Evolutionary conservation across 2,888 invertebrate genomes (phyloP).

Genomic region (Cyclophora punctaria): DNA sequence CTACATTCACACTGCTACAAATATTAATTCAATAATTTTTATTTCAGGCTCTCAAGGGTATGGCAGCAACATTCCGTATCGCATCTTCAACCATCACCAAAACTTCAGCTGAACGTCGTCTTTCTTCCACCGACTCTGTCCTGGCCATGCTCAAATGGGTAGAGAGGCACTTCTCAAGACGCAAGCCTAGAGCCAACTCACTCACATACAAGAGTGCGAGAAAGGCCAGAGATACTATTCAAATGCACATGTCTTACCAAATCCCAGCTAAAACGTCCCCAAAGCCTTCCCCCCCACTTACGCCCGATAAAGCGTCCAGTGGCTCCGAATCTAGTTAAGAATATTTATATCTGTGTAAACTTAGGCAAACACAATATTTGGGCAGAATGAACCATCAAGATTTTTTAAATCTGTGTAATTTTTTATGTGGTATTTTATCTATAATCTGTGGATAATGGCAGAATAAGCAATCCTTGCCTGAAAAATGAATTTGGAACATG

Average conservation of each 20-base stretch:
- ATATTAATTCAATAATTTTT: background rate
- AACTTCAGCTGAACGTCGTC: slow-evolving; percentile 89
- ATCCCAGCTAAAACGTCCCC: slow-evolving; percentile 48
- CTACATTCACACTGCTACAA: too few species aligned
- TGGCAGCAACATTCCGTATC: slow-evolving; percentile 94
- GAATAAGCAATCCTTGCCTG: too few species aligned
- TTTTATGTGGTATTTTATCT: too few species aligned
- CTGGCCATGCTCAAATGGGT: slow-evolving; percentile 93
- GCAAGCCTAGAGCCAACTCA: slow-evolving; percentile 84
- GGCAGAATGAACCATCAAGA: too few species aligned
- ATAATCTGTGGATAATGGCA: too few species aligned
- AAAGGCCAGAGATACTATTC: slow-evolving; percentile 79
- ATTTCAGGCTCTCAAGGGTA: slow-evolving; percentile 88
- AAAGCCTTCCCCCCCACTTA: slow-evolving; percentile 44
- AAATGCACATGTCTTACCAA: slow-evolving; percentile 85
- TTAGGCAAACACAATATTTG: too few species aligned
- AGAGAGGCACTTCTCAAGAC: slow-evolving; percentile 86
- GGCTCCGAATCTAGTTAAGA: slow-evolving; percentile 62
- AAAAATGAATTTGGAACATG: too few species aligned
- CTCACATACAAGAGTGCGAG: slow-evolving; percentile 77
- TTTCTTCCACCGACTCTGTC: slow-evolving; percentile 92
- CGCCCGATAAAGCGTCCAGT: slow-evolving; percentile 50
- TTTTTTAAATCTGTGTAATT: too few species aligned
- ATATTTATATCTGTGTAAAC: background rate
- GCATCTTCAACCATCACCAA: slow-evolving; percentile 89